Evolutionary conservation across 2,797 vertebrate species (phyloP), one percentile per base, ranked within the genome.

Genomic region (Alcedo quadribrachys): DNA sequence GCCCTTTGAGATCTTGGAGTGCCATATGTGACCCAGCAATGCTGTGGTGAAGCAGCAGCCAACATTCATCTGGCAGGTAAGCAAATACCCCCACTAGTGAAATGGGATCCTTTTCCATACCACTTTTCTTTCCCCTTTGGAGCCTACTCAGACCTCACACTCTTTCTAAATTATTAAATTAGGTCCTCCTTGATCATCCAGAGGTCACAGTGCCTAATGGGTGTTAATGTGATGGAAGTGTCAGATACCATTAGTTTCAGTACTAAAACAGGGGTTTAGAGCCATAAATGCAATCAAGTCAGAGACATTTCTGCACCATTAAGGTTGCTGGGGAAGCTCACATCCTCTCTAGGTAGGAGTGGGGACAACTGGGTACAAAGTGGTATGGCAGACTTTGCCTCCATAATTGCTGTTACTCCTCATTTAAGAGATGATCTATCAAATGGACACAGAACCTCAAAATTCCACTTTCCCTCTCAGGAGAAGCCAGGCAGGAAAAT

Each of bases 221-320:
- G 79, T 93, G 92, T 92, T 97, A 96, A 95, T 96, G 85, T 94
- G 96, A 95, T 97, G 92, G 85, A 96, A 94, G 89, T 95, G 95
- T 95, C 95, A 96, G 90, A 81, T 73, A 6, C 91, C 94, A 96
- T 97, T 96, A 96, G 88, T 95, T 90, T 90, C 67, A 79, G 90
- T 54, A 93, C 91, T 96, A 96, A 96, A 97, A 94, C 91, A 91
- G 35, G 66, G 57, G 43, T 95, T 97, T 96, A 94, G 92, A 75
- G 85, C 50, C 71, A 87, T 80, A 54, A 92, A 85, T 35, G 73
- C 77, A 89, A 90, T 96, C 95, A 40, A 51, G 74, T 94, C 61
- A 75, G 93, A 92, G 63, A 94, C 94, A 96, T 96, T 96, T 95
- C 95, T 96, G 87, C 83, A 89, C 89, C 90, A 89, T 97, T 96